Evolutionary conservation across 2,888 invertebrate genomes (phyloP), one percentile per base, ranked within the genome.

Genomic region (Litoditis marina): DNA sequence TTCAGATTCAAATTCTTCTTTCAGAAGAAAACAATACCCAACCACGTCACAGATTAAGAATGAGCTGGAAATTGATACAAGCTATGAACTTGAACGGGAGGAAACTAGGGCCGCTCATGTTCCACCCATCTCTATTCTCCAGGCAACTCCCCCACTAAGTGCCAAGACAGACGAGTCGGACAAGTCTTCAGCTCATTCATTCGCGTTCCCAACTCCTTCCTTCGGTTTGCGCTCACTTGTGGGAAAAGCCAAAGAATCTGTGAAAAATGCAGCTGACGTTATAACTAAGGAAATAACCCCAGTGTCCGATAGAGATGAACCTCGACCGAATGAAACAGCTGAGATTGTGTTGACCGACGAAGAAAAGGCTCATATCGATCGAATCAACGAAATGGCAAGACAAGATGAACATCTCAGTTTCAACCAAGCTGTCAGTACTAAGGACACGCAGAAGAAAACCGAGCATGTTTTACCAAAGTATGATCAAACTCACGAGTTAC

Each of bases 301-400:
- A 8, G 44, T 34, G 49, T 16, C 57, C 52, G 25, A 58, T 55
- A 16, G 50, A 52, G 1, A 55, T 25, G 30, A 53, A 52, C 44
- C 19, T 16, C 11, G 30, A 19, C 22, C 13, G 30, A 8, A 25
- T 25, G 56, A 22, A 16, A 1, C 56, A 8, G 52, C 6, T 8
- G 39, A 50, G 25, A 7, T 6, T 22, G 57, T 46, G 42, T 56
- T 75, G 28, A 77, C 77, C 1, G 65, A 60, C 47, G 79, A 74
- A 51, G 80, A 77, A 63, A 50, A 79, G 11, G 74, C 69, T 31
- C 80, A 81, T 49, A 79, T 79, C 58, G 56, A 65, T 22, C 56
- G 64, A 22, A 72, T 78, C n/a, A 55, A 62, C 8, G 65, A 60
- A 36, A 62, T 66, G 61, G 77, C 77, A 3, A 71, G 31, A 19